Base-by-base conservation (phyloP, 2,888 invertebrate species). In the Polyommatus icarus region DNA sequence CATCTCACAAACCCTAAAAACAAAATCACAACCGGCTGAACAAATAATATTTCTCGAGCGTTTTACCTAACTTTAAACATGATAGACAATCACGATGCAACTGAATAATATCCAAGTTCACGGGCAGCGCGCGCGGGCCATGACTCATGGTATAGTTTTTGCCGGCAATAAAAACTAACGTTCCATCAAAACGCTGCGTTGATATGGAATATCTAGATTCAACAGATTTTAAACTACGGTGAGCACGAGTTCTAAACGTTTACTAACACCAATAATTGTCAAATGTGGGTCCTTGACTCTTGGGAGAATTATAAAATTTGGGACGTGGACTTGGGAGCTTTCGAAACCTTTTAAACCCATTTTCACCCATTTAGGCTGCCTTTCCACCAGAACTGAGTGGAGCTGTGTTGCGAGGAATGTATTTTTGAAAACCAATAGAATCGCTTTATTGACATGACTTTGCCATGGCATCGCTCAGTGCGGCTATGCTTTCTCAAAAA, bases 11-110 rank as follows among this genome's bases (percentile, higher is more conserved):
- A 5, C 18, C 15, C 61, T 5, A 59, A 59, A 59, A 54, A 18
- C 54, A 46, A 54, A 54, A 54, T 18, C 15, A 15, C 50, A 61
- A 61, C 61, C 61, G 20, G 20, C 61, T 59, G 61, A 20, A 12
- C 12, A 67, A 67, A 29, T 29, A 29, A 61, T 67, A 67, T 67
- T 67, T 67, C 20, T 24, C 24, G 15, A 67, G 67, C 29, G 67
- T 72, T 79, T 80, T 82, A 84, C 87, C 91, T 90, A 88, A 80
- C 80, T 79, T 80, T 79, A 73, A 88, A 89, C 91, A 92, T 91
- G 84, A 86, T 86, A 83, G 82, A 80, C 80, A 82, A 80, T 82
- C 81, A 77, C 80, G 78, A 29, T 79, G 76, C 80, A 78, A 83
- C 84, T 83, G 82, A 84, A 80, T 80, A 84, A 80, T 80, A 83